A percentile compares a stretch with the other conserved stretches of the same genome.
Evolutionary conservation across 2,797 vertebrate species (phyloP).

Genomic region (Dendrocincla fuliginosa): DNA sequence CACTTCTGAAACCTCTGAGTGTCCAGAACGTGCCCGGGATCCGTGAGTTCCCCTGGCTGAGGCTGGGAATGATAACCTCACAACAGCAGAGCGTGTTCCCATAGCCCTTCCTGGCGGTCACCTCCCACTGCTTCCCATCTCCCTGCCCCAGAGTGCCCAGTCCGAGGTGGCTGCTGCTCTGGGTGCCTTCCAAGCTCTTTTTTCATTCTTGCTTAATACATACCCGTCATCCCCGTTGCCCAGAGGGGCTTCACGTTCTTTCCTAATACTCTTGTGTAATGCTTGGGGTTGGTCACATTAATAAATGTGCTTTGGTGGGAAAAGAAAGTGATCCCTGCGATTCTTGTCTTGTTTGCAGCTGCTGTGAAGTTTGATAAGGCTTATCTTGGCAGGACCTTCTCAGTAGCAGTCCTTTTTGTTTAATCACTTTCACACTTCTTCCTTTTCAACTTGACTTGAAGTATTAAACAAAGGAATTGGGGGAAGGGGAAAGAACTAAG

Average conservation of each 20-base stretch:
- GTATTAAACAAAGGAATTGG: neutral
- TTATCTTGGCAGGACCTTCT: conserved; percentile 22
- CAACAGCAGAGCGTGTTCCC: neutral
- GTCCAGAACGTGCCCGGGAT: neutral
- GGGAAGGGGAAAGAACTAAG: neutral
- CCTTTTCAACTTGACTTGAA: conserved; percentile 18
- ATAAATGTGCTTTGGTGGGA: neutral
- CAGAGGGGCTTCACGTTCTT: neutral
- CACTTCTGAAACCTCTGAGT: neutral
- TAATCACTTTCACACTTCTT: neutral
- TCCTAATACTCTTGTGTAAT: neutral
- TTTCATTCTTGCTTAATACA: neutral
- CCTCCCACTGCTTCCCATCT: neutral
- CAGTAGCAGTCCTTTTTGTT: neutral
- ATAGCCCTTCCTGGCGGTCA: accelerated
- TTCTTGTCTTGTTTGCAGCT: neutral
- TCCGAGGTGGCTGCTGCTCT: neutral
- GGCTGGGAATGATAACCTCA: accelerated
- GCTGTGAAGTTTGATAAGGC: conserved; percentile 42
- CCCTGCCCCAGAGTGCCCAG: neutral
- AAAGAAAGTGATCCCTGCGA: neutral
- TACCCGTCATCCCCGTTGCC: neutral
- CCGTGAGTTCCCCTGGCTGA: neutral
- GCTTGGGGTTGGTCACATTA: neutral
- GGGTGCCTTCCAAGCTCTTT: neutral